Conservation (phyloP, 1,140 invertebrate genomes). For the Danaus melanippus region DNA sequence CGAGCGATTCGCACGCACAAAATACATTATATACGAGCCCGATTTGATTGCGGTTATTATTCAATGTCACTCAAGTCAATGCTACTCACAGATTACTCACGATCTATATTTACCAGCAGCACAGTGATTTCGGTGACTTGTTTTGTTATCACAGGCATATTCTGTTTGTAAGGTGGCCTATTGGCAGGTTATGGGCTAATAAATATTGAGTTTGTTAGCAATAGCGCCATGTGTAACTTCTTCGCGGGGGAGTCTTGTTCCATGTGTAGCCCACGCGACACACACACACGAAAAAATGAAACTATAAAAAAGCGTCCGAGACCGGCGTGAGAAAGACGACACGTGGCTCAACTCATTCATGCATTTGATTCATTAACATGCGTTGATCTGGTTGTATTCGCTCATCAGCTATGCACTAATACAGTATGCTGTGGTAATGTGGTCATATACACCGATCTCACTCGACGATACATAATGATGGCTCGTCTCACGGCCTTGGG, state of each 20-base stretch:
- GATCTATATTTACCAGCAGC: too few species aligned
- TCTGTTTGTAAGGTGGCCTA: too few species aligned
- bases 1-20: slow-evolving; percentile 52
- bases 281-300: slow-evolving; percentile 43
- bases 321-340: slow-evolving; percentile 59
- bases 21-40: slow-evolving; percentile 3
- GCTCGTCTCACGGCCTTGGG: too few species aligned
- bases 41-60: slow-evolving; percentile 19
- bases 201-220: slow-evolving; percentile 2
- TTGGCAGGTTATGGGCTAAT: background rate
- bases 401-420: slow-evolving; percentile 19
- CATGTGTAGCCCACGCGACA: slow-evolving; percentile 58
- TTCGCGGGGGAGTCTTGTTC: slow-evolving; percentile 46
- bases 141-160: too few species aligned
- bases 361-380: slow-evolving; percentile 65
- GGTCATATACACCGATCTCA: too few species aligned
- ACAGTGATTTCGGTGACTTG: too few species aligned
- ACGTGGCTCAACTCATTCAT: slow-evolving; percentile 65
- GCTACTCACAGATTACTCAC: too few species aligned
- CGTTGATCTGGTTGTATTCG: slow-evolving; percentile 21
- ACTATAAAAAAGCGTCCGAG: slow-evolving; percentile 40
- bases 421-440: too few species aligned
- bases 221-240: slow-evolving; percentile 48
- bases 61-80: slow-evolving; percentile 21
- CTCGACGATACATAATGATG: too few species aligned